Percentiles rank a stretch among this genome's conserved stretches.
Evolutionary conservation across 2,113 vertebrate species (phyloP).

Genomic region (Oreocharis arfaki): DNA sequence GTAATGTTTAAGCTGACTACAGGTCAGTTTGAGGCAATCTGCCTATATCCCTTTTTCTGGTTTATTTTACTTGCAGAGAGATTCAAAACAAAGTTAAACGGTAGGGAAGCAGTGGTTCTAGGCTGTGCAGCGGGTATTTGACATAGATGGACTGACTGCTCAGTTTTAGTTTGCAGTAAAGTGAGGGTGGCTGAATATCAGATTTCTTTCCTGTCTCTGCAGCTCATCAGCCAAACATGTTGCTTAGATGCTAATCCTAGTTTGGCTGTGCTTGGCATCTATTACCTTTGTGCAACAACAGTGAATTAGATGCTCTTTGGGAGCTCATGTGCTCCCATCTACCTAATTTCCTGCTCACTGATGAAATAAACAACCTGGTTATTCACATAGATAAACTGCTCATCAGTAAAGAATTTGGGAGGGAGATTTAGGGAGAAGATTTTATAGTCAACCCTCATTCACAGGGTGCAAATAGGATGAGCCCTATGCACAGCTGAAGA

Average conservation of each 20-base stretch:
- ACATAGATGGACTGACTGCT: not conserved
- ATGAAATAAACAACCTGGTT: not conserved
- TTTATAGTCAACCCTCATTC: not conserved
- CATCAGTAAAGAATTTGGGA: not conserved
- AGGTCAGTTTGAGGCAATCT: not conserved
- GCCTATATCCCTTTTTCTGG: not conserved
- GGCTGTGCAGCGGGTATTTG: not conserved
- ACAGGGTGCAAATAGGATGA: not conserved
- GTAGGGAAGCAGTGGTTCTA: not conserved
- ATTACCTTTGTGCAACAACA: not conserved
- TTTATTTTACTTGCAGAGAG: not conserved
- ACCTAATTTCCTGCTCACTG: not conserved
- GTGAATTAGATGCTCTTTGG: not conserved
- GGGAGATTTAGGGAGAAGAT: not conserved
- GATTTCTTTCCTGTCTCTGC: not conserved
- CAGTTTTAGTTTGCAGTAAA: not conserved
- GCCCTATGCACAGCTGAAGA: not conserved
- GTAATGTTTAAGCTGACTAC: not conserved
- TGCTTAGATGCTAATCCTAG: not conserved
- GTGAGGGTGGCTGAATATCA: not conserved
- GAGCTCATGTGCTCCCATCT: not conserved
- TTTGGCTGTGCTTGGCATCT: not conserved
- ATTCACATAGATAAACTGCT: not conserved
- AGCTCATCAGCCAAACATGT: not conserved
- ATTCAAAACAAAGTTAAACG: not conserved